phyloP scores from a whole-genome alignment of 2,113 vertebrate genomes.

The Chionodraco myersi region DNA sequence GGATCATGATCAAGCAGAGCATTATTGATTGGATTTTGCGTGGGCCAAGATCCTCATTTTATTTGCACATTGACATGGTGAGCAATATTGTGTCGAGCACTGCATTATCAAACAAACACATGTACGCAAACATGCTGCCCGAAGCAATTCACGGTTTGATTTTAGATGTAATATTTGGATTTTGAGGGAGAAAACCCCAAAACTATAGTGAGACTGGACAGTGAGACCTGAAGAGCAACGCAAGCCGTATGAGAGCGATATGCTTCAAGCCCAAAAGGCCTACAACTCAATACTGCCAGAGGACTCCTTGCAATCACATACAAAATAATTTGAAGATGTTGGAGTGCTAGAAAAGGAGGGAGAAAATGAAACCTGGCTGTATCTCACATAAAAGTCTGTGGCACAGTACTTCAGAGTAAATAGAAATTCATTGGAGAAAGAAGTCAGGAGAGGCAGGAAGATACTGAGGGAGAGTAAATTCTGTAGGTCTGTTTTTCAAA shows the following conservation, averaged over 20 bases:
- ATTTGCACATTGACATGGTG: slow-evolving; percentile 72
- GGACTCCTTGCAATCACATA: slow-evolving; percentile 47
- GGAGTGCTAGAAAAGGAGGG: slow-evolving; percentile 41
- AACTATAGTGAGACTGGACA: slow-evolving; percentile 66
- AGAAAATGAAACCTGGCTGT: slow-evolving; percentile 52
- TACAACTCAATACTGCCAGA: slow-evolving; percentile 64
- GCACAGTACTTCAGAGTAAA: slow-evolving; percentile 47
- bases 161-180: slow-evolving; percentile 62
- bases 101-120: slow-evolving; percentile 70
- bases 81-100: slow-evolving; percentile 51
- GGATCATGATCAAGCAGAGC: slow-evolving; percentile 72
- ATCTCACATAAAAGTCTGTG: slow-evolving; percentile 43
- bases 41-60: slow-evolving; percentile 72
- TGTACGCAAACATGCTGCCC: slow-evolving; percentile 38
- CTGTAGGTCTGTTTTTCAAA: slow-evolving; percentile 25
- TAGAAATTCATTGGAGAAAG: slow-evolving; percentile 46
- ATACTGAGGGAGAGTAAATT: slow-evolving; percentile 7
- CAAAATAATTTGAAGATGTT: slow-evolving; percentile 58
- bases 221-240: slow-evolving; percentile 65
- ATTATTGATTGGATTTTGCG: slow-evolving; percentile 77
- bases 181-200: slow-evolving; percentile 76
- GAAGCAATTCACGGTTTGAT: slow-evolving; percentile 61
- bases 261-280: slow-evolving; percentile 58
- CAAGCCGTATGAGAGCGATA: slow-evolving; percentile 60
- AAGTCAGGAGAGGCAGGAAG: slow-evolving; percentile 18